Evolutionary conservation across 1,140 invertebrate species (phyloP).

Genomic region (Drosophila rufa): DNA sequence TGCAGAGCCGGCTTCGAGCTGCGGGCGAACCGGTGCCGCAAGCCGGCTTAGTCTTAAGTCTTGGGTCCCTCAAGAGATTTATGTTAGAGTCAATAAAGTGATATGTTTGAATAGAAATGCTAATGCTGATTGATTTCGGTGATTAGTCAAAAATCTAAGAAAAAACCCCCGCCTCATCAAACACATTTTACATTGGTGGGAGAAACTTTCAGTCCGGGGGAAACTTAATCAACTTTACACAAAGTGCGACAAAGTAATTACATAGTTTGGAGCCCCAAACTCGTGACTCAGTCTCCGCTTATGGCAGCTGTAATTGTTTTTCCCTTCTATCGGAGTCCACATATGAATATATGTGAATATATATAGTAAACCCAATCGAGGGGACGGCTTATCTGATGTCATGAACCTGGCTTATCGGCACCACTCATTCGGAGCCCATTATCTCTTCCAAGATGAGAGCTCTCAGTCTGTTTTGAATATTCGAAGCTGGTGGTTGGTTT

Average conservation of each 20-base stretch:
- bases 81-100: slow-evolving; percentile 38
- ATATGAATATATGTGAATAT: too few species aligned
- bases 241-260: slow-evolving; percentile 20
- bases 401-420: slow-evolving; percentile 42
- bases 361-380: neutral
- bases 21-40: slow-evolving; percentile 55
- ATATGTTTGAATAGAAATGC: slow-evolving; percentile 19
- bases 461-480: slow-evolving; percentile 57
- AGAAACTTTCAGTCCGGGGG: slow-evolving; percentile 16
- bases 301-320: slow-evolving; percentile 15
- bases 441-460: neutral
- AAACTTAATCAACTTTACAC: neutral
- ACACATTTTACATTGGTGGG: slow-evolving; percentile 3
- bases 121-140: slow-evolving; percentile 15
- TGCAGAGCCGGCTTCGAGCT: slow-evolving; percentile 49
- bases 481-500: slow-evolving; percentile 7
- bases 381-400: slow-evolving; percentile 35
- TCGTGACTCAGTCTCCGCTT: slow-evolving; percentile 24
- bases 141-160: slow-evolving; percentile 9
- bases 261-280: slow-evolving; percentile 1
- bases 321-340: neutral
- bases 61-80: slow-evolving; percentile 7
- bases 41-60: slow-evolving; percentile 41
- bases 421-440: neutral
- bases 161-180: slow-evolving; percentile 18